These are phyloP conservation scores for Strix occidentalis DNA, from an alignment of 2,797 vertebrate species.

Conservation along the genomic window DNA sequence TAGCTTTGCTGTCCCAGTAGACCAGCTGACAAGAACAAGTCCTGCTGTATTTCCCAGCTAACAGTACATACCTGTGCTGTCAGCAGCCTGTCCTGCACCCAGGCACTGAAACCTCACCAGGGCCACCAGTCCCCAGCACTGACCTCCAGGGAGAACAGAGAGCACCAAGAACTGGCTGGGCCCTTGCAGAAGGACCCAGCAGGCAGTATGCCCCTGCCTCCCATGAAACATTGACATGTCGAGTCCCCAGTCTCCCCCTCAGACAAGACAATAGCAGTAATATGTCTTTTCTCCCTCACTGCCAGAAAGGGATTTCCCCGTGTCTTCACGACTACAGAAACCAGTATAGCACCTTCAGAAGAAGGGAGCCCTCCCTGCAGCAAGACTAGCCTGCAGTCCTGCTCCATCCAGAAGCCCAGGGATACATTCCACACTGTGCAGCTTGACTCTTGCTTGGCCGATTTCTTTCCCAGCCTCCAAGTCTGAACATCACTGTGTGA, in stretches of 20 bases:
- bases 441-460: background rate
- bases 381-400: conserved; percentile 14
- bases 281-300: background rate
- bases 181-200: background rate
- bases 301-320: background rate
- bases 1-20: background rate
- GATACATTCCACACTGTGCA: background rate
- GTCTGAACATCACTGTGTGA: background rate
- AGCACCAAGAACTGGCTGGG: background rate
- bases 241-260: background rate
- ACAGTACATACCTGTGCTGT: background rate
- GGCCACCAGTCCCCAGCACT: background rate
- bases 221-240: accelerated
- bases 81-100: background rate
- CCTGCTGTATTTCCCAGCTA: background rate
- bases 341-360: background rate
- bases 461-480: background rate
- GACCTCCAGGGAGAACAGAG: background rate
- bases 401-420: background rate
- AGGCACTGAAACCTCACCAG: background rate
- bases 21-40: background rate
- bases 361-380: background rate
- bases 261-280: background rate
- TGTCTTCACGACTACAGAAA: background rate
- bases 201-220: background rate